Conservation (phyloP, 1,140 invertebrate species). For the Orius laevigatus region DNA sequence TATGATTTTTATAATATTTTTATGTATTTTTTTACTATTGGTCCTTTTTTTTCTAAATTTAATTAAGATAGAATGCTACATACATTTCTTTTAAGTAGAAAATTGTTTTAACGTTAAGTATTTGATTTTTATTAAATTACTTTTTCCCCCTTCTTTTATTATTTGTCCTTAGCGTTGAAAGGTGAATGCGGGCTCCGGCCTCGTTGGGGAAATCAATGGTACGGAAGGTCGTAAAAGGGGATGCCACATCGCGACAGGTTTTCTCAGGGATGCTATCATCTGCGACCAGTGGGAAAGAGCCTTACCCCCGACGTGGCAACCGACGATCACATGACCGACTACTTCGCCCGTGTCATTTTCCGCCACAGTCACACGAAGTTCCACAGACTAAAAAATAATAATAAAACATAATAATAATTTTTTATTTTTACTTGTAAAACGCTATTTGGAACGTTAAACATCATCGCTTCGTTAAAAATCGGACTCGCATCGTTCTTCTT, state of each 20-base stretch:
- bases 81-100: too few relatives aligned
- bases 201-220: too few relatives aligned
- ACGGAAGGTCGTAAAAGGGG: conserved; percentile 28
- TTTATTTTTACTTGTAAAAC: conserved; percentile 39
- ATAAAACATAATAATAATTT: neutral
- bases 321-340: conserved; percentile 56
- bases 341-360: conserved; percentile 31
- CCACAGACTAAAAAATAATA: conserved; percentile 38
- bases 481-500: conserved; percentile 51
- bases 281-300: conserved; percentile 66
- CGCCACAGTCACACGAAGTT: conserved; percentile 49
- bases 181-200: too few relatives aligned
- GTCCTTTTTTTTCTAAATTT: too few relatives aligned
- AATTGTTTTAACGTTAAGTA: too few relatives aligned
- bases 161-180: too few relatives aligned
- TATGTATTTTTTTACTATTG: too few relatives aligned
- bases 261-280: conserved; percentile 62
- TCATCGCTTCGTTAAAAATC: conserved; percentile 66
- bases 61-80: too few relatives aligned
- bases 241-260: conserved; percentile 75
- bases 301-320: conserved; percentile 45
- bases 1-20: too few relatives aligned
- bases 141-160: too few relatives aligned
- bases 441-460: conserved; percentile 54
- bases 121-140: too few relatives aligned